Conservation (phyloP, 1,140 invertebrate genomes). For the Periplaneta americana region DNA sequence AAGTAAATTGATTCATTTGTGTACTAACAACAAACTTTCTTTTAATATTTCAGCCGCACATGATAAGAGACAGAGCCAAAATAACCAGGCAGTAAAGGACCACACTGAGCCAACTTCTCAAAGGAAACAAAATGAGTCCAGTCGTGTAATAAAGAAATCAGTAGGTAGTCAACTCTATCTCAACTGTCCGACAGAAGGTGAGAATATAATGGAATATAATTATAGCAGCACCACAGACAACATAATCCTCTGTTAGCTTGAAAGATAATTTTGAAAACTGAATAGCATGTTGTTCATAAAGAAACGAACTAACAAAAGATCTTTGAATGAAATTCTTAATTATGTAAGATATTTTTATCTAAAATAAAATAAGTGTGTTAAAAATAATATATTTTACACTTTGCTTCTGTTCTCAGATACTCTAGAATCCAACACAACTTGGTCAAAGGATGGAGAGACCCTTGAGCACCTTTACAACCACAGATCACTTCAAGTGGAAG, state of each 20-base stretch:
- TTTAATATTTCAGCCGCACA: no score
- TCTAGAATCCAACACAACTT: conserved; percentile 69
- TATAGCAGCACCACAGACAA: no score
- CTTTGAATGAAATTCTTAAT: no score
- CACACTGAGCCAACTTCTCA: conserved; percentile 38
- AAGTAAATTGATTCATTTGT: no score
- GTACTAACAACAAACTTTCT: no score
- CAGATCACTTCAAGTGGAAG: conserved; percentile 67
- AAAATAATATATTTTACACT: not conserved
- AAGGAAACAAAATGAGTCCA: conserved; percentile 43
- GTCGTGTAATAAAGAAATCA: conserved; percentile 48
- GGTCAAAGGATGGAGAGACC: conserved; percentile 69
- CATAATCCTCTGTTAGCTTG: no score
- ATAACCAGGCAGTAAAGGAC: conserved; percentile 30
- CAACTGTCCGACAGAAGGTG: conserved; percentile 53
- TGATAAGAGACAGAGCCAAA: no score
- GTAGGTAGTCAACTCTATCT: conserved; percentile 59
- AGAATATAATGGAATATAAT: not conserved
- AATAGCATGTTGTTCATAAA: no score
- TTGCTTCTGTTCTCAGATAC: conserved; percentile 44
- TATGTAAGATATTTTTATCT: no score
- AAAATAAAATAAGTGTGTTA: no score
- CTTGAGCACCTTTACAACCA: conserved; percentile 44
- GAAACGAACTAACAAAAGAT: no score
- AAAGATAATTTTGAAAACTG: no score